phyloP scores from a whole-genome alignment of 2,888 invertebrate species.

The Pasiphila rectangulata region DNA sequence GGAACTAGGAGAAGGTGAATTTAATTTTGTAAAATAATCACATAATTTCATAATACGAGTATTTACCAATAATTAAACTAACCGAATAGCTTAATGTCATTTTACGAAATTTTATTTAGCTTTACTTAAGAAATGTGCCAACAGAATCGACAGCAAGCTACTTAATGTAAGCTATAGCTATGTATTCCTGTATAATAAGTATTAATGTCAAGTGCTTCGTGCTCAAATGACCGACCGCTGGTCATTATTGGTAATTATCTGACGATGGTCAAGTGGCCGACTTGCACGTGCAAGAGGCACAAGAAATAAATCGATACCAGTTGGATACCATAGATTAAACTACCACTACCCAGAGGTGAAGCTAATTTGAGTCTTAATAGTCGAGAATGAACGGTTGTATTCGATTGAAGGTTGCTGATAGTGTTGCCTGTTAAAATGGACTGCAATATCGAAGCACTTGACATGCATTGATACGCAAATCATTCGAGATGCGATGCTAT shows the following conservation, averaged over 20 bases:
- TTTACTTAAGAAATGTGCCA: no score
- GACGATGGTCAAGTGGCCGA: constrained; percentile 16
- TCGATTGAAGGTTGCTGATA: neutral
- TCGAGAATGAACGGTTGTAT: neutral
- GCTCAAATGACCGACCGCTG: constrained; percentile 5
- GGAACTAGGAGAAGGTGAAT: no score
- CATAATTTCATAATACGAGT: no score
- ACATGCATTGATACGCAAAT: constrained; percentile 29
- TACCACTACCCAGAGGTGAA: neutral
- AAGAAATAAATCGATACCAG: constrained; percentile 5
- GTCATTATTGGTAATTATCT: constrained; percentile 21
- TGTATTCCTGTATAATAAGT: no score
- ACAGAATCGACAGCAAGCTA: no score
- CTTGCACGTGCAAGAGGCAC: constrained; percentile 13
- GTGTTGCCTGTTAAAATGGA: constrained; percentile 2
- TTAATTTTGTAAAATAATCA: no score
- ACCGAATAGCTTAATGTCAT: no score
- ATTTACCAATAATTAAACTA: no score
- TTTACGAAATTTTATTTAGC: no score
- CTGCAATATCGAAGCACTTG: constrained; percentile 25
- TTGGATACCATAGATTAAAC: neutral
- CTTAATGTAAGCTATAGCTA: no score
- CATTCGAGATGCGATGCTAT: constrained; percentile 21
- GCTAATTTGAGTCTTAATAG: constrained; percentile 1
- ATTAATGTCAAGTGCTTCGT: constrained; percentile 3